Percentiles rank a stretch among this genome's conserved stretches.
These are phyloP conservation scores for Schlechtendalia chinensis DNA, from an alignment of 1,140 invertebrate genomes.

Conservation along the genomic window DNA sequence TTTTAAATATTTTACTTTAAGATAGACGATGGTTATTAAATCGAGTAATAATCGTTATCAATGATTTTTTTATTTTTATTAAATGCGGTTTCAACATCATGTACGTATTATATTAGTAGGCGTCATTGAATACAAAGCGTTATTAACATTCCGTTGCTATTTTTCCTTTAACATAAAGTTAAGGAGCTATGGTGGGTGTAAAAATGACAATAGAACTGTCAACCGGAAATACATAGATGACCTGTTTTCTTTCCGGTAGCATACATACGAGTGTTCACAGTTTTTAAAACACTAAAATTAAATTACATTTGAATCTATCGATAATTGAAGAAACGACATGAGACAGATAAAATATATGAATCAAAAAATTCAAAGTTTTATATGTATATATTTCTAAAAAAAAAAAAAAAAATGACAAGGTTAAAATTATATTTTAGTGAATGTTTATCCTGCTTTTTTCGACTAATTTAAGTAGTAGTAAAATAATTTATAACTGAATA, in stretches of 20 bases:
- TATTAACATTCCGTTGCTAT: neutral
- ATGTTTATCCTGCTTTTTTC: too few relatives aligned
- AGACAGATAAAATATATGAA: too few relatives aligned
- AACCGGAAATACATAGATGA: neutral
- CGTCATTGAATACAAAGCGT: neutral
- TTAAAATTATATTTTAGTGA: too few relatives aligned
- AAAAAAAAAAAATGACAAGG: too few relatives aligned
- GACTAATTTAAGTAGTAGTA: too few relatives aligned
- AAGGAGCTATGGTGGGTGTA: neutral
- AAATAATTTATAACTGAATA: too few relatives aligned
- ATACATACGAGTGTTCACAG: neutral
- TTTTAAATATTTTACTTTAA: neutral
- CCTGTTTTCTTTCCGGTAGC: neutral
- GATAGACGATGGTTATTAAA: neutral
- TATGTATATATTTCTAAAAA: too few relatives aligned
- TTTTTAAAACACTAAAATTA: neutral
- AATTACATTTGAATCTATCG: neutral
- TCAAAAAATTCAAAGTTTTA: too few relatives aligned
- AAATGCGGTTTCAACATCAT: too few relatives aligned
- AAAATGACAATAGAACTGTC: neutral
- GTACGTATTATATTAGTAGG: neutral
- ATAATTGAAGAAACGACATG: neutral
- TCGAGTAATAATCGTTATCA: neutral
- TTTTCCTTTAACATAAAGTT: neutral
- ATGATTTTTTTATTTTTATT: too few relatives aligned